Conservation (phyloP, 2,113 vertebrate species). For the Centropristis striata region DNA sequence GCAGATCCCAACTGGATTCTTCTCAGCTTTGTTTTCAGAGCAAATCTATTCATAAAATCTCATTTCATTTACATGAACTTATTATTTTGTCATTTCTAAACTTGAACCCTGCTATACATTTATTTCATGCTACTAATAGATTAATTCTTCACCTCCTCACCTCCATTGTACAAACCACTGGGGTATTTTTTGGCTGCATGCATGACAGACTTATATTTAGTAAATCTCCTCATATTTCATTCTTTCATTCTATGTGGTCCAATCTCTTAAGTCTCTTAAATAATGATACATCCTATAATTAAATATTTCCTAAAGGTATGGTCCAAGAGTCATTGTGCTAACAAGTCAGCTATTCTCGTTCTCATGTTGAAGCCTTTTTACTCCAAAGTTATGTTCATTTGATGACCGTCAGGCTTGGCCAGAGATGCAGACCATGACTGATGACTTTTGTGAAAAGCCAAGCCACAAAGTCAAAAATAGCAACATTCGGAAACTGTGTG, state of each 20-base stretch:
- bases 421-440: background rate
- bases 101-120: conserved; percentile 6
- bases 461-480: conserved; percentile 17
- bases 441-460: conserved; percentile 5
- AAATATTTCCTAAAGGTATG: conserved; percentile 7
- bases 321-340: background rate
- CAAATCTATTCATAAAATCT: background rate
- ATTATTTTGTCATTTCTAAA: no score
- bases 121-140: background rate
- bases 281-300: conserved; percentile 13
- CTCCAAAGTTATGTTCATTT: conserved; percentile 4
- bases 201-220: background rate
- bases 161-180: background rate
- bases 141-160: background rate
- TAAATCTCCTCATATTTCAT: conserved; percentile 5
- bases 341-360: background rate
- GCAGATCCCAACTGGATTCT: background rate
- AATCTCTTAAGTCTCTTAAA: conserved; percentile 15
- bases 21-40: background rate
- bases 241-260: background rate
- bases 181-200: conserved; percentile 14
- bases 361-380: conserved; percentile 15
- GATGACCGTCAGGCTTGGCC: background rate
- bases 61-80: no score
- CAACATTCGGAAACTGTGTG: background rate